These are phyloP conservation scores for Cacatua alba DNA, from an alignment of 2,113 vertebrate genomes.

Conservation along the genomic window DNA sequence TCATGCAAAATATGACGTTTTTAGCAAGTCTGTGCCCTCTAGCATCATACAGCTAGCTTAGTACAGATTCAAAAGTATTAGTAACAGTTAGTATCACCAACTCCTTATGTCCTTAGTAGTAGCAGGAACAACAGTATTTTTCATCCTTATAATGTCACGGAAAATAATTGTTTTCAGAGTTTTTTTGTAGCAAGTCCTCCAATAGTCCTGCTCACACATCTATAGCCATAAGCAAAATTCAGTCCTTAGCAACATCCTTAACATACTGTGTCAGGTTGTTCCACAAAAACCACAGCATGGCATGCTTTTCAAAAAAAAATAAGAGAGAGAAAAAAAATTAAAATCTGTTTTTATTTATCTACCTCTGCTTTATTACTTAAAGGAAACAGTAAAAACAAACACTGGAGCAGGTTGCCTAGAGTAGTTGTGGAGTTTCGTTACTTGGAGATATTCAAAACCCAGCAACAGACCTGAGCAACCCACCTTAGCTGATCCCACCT, in stretches of 20 bases:
- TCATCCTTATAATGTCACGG: background rate
- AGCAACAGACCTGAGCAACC: background rate
- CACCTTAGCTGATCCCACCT: background rate
- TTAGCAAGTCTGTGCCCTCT: background rate
- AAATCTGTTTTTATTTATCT: background rate
- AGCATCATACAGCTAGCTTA: background rate
- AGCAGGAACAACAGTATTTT: background rate
- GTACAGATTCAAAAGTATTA: background rate
- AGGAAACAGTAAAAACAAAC: background rate
- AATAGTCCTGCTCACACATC: background rate
- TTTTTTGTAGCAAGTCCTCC: background rate
- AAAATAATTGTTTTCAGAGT: background rate
- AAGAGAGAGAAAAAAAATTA: background rate
- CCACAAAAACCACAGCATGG: background rate
- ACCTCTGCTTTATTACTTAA: background rate
- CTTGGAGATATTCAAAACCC: background rate
- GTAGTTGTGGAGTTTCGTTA: background rate
- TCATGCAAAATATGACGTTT: background rate
- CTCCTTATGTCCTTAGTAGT: background rate
- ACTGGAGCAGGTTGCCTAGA: background rate
- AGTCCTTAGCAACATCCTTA: background rate
- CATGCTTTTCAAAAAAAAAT: background rate
- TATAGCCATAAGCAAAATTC: background rate
- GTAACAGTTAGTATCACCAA: background rate
- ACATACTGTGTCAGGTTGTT: background rate